Percentiles rank a stretch among this genome's conserved stretches.
phyloP scores from a whole-genome alignment of 2,113 vertebrate genomes.

The Siphamia tubifer region DNA sequence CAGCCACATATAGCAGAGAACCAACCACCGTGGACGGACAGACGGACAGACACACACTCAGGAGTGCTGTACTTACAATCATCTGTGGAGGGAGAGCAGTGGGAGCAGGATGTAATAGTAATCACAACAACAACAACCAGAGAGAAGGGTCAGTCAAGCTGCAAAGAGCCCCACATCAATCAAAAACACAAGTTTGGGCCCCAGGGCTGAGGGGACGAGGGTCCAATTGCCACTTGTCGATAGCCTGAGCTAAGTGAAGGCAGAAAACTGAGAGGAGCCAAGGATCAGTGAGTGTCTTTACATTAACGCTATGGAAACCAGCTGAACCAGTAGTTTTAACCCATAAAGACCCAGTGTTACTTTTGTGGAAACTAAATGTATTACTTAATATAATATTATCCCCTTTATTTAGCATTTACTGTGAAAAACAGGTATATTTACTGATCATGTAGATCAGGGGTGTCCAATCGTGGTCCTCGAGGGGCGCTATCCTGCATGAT shows the following conservation, averaged over 20 bases:
- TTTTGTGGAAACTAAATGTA: too few species aligned
- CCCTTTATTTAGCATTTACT: too few species aligned
- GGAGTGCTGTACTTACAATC: constrained; percentile 99
- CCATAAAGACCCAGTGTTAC: too few species aligned
- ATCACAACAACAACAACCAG: constrained; percentile 82
- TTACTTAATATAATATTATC: too few species aligned
- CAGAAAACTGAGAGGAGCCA: neutral
- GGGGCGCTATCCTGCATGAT: too few species aligned
- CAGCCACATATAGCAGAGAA: constrained; percentile 88
- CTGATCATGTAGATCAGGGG: too few species aligned
- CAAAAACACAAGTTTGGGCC: constrained; percentile 52
- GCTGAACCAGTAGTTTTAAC: too few species aligned
- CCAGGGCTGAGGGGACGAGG: constrained; percentile 13
- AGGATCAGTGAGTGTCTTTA: neutral
- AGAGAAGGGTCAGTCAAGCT: constrained; percentile 84
- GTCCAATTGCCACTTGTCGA: constrained; percentile 29
- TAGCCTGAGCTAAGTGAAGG: constrained; percentile 1
- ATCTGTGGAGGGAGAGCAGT: constrained; percentile 89
- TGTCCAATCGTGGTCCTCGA: too few species aligned
- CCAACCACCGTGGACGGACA: constrained; percentile 87
- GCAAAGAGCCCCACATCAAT: constrained; percentile 84
- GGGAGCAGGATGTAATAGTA: constrained; percentile 82
- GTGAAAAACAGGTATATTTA: too few species aligned
- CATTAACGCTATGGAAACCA: too few species aligned
- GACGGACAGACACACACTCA: constrained; percentile 92